Base-by-base conservation (phyloP, 2,113 vertebrate genomes). In the Phoxinus phoxinus region DNA sequence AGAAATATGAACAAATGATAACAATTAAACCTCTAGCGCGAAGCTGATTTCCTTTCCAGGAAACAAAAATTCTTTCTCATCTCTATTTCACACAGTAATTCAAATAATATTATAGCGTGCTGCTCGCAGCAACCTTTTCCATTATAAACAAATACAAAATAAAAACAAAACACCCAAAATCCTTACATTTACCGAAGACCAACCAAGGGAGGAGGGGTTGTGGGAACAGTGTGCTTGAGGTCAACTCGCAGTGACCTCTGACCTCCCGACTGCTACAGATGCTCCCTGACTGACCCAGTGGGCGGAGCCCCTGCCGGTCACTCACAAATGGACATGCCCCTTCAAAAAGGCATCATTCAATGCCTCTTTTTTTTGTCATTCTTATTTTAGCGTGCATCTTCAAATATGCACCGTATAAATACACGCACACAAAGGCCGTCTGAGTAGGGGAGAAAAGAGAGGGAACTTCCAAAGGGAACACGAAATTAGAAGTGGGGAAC, bases 61-160 rank as follows among this genome's bases (percentile, higher is more conserved):
- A 91, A 90, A 89, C 19, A 76, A 81, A 81, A 86, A 88, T 41
- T 8, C 86, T 90, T 92, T 90, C 92, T 93, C 91, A 93, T 93
- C 95, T 94, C 79, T 67, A 77, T 77, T 93, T 93, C 86, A 91
- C 91, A 92, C 90, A 93, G 91, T 88, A 90, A 94, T 93, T 97
- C 97, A 97, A 97, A 97, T 97, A 97, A 95, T 93, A 89, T 93
- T 94, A 93, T 88, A 89, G 91, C 89, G 93, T 96, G 96, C 98
- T 96, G 98, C 98, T 98, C 90, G 97, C 98, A 98, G 98, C 97
- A 96, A 96, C 91, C 90, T 90, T 69, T 94, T 89, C 79, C 91
- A 89, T 86, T 84, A 90, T 67, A 88, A 93, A 96, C 92, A 95
- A 83, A 74, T 37, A 73, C 69, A 79, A 63, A 72, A 74, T 19